These are phyloP conservation scores for Mobula birostris DNA, from an alignment of 2,113 vertebrate genomes.

Conservation along the genomic window DNA sequence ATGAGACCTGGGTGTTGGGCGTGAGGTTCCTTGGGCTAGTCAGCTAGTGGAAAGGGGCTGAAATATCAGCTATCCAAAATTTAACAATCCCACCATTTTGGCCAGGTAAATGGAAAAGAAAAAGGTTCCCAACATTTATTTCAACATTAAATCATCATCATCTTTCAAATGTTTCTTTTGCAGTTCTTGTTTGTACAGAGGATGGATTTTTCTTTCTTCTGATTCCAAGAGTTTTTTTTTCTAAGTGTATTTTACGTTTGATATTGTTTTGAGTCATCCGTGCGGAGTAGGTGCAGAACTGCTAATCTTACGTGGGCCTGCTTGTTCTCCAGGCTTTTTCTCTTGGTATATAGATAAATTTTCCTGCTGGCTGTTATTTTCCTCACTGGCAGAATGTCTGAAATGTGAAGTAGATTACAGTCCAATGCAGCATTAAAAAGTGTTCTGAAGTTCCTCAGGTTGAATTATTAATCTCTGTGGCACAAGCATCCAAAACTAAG, in stretches of 20 bases:
- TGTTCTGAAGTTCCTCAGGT: not conserved
- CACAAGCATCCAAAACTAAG: not conserved
- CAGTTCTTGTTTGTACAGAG: not conserved
- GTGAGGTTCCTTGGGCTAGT: not conserved
- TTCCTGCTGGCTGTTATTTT: conserved; percentile 6
- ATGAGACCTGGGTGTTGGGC: not conserved
- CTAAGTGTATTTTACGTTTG: not conserved
- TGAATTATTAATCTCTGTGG: conserved; percentile 10
- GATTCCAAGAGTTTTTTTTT: not conserved
- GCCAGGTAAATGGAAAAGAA: not conserved
- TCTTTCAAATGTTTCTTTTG: conserved; percentile 10
- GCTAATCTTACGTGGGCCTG: not conserved
- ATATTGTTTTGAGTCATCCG: not conserved
- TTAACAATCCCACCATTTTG: not conserved
- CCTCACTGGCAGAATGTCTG: not conserved
- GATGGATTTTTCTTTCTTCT: not conserved
- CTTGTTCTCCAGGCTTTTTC: not conserved
- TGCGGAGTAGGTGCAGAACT: not conserved
- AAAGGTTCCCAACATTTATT: not conserved
- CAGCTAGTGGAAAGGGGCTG: not conserved
- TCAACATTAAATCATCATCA: not conserved
- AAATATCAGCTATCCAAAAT: not conserved
- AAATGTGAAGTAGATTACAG: not conserved
- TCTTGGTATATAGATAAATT: not conserved
- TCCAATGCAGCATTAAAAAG: not conserved